Evolutionary conservation across 1,140 invertebrate species (phyloP), one percentile per base, ranked within the genome.

Genomic region (Coenobita brevimanus): DNA sequence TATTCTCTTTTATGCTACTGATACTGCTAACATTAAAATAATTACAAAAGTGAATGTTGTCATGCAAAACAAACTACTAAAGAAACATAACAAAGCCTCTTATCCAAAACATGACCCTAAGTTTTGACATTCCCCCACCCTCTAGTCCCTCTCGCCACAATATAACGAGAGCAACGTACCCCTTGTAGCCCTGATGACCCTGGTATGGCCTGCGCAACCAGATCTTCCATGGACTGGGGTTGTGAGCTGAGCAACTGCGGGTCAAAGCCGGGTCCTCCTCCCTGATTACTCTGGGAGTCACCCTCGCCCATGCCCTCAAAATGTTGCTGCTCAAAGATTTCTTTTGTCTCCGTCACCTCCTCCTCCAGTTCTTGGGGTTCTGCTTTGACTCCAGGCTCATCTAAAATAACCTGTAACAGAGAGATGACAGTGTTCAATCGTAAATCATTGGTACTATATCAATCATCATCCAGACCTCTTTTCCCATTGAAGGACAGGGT

Each of bases 331-430:
- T 78, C 83, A 30, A 87, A 36, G 24, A 79, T 80, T 30, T 87
- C 84, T 38, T 87, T 87, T 38, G 84, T 79, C 10, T 87, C 84
- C 10, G 73, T 79, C 36, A 87, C 43, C n/a, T 87, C 84, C 38
- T 87, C 84, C 33, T 87, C 84, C 36, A 87, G 43, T 71, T 87
- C 84, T 71, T 79, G 75, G 24, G 84, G 84, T 62, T 87, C 84
- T 87, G 78, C 84, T 80, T 87, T 87, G 50, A 87, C 75, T 67
- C 75, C 84, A 67, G 84, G 84, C 50, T 87, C 84, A 36, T 87
- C 84, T 87, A 87, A 87, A 3, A 87, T 87, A 46, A 87, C 75
- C 84, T 87, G 43, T 0, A 69, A 69, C 15, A n/a, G 38, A 43
- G 21, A 75, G 24, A 64, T 30, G 24, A 21, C 73, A 1, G 41